phyloP scores from a whole-genome alignment of 2,113 vertebrate genomes.

The Oxygymnocypris stewartii region DNA sequence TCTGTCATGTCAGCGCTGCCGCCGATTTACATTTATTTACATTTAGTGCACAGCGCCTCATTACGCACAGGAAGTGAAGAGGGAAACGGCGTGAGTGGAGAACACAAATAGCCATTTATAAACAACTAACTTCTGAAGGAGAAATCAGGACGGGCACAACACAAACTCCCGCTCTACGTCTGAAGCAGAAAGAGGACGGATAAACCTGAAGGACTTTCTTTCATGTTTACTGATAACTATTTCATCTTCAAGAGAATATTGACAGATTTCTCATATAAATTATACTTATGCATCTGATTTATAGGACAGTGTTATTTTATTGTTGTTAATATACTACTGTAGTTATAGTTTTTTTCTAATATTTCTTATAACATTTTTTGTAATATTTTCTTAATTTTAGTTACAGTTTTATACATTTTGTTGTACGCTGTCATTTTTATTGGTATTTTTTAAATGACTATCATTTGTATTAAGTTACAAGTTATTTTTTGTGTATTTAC shows the following conservation, averaged over 20 bases:
- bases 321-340: not conserved
- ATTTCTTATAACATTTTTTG: not conserved
- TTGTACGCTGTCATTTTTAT: not conserved
- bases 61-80: constrained; percentile 30
- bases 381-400: not conserved
- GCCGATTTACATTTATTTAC: constrained; percentile 41
- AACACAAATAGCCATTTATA: constrained; percentile 19
- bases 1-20: constrained; percentile 25
- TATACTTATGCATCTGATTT: too few relatives aligned
- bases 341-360: not conserved
- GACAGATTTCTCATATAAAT: not conserved
- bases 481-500: too few relatives aligned
- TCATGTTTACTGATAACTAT: not conserved
- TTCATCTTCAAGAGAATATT: not conserved
- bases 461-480: too few relatives aligned
- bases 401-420: not conserved
- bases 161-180: not conserved
- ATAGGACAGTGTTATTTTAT: too few relatives aligned
- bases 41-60: constrained; percentile 33
- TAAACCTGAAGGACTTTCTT: not conserved
- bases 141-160: constrained; percentile 66
- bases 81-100: constrained; percentile 3
- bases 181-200: constrained; percentile 47
- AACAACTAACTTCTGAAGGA: constrained; percentile 45
- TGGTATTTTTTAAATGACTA: not conserved